A percentile compares a stretch with the other conserved stretches of the same genome.
Conservation (phyloP, 2,113 vertebrate genomes). For the Agapornis roseicollis region DNA sequence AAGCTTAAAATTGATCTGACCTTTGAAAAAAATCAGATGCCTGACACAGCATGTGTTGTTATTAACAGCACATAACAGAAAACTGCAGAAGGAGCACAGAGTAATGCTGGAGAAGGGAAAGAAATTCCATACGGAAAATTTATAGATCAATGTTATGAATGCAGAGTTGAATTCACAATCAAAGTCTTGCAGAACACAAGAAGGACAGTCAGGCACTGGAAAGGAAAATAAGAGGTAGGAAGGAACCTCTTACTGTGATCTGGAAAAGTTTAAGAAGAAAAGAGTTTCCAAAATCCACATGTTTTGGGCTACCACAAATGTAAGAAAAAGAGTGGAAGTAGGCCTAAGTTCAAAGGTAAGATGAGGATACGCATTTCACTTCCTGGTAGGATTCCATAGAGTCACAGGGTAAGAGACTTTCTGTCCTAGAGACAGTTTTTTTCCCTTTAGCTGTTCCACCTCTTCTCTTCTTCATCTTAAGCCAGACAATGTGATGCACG, state of each 20-base stretch:
- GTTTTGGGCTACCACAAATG: background rate
- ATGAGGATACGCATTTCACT: background rate
- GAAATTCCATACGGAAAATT: background rate
- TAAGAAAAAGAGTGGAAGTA: background rate
- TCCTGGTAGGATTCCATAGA: background rate
- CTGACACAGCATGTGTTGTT: background rate
- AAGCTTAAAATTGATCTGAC: background rate
- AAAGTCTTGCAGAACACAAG: background rate
- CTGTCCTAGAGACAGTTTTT: background rate
- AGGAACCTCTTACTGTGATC: background rate
- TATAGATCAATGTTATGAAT: background rate
- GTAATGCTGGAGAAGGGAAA: background rate
- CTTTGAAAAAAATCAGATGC: background rate
- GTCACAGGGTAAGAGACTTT: background rate
- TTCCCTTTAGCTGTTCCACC: background rate
- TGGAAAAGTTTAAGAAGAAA: background rate
- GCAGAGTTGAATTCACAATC: background rate
- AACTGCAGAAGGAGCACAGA: background rate
- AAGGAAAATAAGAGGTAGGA: background rate
- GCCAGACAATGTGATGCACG: background rate
- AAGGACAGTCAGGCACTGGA: background rate
- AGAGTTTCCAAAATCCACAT: background rate
- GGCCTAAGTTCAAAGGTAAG: background rate
- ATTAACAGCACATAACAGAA: background rate
- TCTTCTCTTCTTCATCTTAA: background rate